These are phyloP conservation scores for Shargacucullia verbasci DNA, from an alignment of 2,888 invertebrate genomes.

Conservation along the genomic window DNA sequence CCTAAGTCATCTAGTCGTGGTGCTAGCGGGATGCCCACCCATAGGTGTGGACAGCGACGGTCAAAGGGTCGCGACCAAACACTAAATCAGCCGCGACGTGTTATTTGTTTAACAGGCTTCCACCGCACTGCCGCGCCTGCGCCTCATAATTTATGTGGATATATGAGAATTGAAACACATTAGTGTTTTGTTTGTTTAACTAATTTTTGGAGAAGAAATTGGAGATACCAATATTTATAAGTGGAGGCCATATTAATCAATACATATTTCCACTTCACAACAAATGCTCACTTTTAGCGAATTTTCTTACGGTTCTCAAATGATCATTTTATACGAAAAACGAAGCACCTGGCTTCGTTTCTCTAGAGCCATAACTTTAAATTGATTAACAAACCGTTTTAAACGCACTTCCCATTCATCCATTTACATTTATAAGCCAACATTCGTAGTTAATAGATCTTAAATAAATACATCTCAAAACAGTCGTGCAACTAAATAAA, in stretches of 20 bases:
- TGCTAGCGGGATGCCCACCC: slow-evolving; percentile 75
- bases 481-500: slow-evolving; percentile 43
- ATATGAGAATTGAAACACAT: slow-evolving; percentile 50
- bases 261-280: no score
- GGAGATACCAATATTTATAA: neutral
- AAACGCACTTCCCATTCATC: slow-evolving; percentile 38
- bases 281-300: no score
- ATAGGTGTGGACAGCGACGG: slow-evolving; percentile 76
- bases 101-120: slow-evolving; percentile 76
- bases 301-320: no score
- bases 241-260: no score
- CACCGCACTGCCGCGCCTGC: slow-evolving; percentile 54
- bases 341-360: no score
- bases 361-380: neutral
- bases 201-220: slow-evolving; percentile 19
- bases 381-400: slow-evolving; percentile 29
- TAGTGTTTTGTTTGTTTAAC: slow-evolving; percentile 44
- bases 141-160: slow-evolving; percentile 55
- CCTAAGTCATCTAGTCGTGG: slow-evolving; percentile 63
- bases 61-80: slow-evolving; percentile 56
- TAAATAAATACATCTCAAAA: slow-evolving; percentile 42
- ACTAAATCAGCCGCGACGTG: slow-evolving; percentile 74
- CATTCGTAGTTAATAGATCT: slow-evolving; percentile 39
- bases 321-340: no score
- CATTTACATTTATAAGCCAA: slow-evolving; percentile 45